Percentiles rank a stretch among this genome's conserved stretches.
Conservation (phyloP, 2,888 invertebrate genomes). For the Drosophila niveifrons region DNA sequence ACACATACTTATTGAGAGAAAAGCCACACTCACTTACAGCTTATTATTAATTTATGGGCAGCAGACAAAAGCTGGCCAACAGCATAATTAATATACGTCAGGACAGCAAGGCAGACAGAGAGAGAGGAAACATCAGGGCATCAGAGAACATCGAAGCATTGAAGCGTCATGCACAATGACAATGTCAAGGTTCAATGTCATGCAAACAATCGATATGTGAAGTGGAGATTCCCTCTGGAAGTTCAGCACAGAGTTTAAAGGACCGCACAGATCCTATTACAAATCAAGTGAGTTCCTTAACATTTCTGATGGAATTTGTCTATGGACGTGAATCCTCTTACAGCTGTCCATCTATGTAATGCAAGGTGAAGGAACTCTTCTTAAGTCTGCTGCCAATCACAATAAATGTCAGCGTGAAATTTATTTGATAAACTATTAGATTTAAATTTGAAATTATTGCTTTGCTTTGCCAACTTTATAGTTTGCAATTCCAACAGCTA, state of each 20-base stretch:
- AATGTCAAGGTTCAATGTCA: conserved; percentile 64
- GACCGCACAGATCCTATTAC: conserved; percentile 8
- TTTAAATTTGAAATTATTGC: not conserved
- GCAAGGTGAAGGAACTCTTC: conserved; percentile 29
- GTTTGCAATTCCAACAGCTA: not conserved
- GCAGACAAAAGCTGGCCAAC: conserved; percentile 51
- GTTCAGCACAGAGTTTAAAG: conserved; percentile 15
- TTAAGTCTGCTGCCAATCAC: not conserved
- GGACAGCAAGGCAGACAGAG: conserved; percentile 17
- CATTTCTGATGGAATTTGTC: not conserved
- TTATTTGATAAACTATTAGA: not conserved
- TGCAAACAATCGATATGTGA: conserved; percentile 39
- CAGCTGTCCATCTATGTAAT: conserved; percentile 1
- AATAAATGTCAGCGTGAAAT: conserved; percentile 3
- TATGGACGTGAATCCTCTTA: not conserved
- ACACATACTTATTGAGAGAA: conserved; percentile 2
- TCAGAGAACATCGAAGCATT: not conserved
- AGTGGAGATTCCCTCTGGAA: not conserved
- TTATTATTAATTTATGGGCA: conserved; percentile 69
- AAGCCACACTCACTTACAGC: not conserved
- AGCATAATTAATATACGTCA: conserved; percentile 65
- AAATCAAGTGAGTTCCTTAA: conserved; percentile 9
- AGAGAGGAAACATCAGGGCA: conserved; percentile 11
- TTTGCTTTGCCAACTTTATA: no score
- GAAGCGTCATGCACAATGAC: conserved; percentile 22